Evolutionary conservation across 2,888 invertebrate species (phyloP), one percentile per base, ranked within the genome.

Genomic region (Sceliomorpha sp.): DNA sequence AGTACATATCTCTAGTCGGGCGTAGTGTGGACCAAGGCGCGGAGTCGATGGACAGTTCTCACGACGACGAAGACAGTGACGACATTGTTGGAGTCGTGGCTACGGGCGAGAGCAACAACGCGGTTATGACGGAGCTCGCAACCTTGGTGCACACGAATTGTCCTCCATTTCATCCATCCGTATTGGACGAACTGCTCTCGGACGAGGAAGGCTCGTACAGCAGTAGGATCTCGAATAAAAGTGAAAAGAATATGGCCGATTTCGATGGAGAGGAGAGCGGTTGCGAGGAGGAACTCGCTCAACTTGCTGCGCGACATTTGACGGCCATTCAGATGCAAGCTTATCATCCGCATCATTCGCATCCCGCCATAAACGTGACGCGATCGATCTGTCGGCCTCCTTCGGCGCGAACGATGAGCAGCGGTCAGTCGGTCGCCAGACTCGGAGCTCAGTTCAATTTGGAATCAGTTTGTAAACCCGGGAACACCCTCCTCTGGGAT

Each of bases 401-500:
- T 0, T 80, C 53, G 4, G 20, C 26, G 7, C 47, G 69, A 12
- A 36, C 36, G 0, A 29, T 59, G 44, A 29, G 69, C 45, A 24
- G n/a, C n/a, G n/a, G 36, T 10, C 60, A 48, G 6, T 14, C 59
- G 1, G 60, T 24, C 2, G 55, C 70, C 0, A 59, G 66, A 24
- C 60, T 77, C 0, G 69, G 73, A 1, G 51, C 83, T 69, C 89
- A 91, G 80, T 91, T 91, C 81, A 91, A 91, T 81, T 89, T 92
- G 72, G 93, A 93, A 73, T 93, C 94, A 79, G 96, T 98, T 15
- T 97, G 97, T 86, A 93, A 95, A 77, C 95, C 96, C 31, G 98
- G 98, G 1, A 96, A 95, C 86, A 98, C 98, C 3, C 89, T 98
- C 69, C 91, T 98, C 1, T 98, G 98, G 98, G 98, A 98, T 89